These are phyloP conservation scores for Yasuhikotakia modesta DNA, from an alignment of 2,797 vertebrate species.

Conservation along the genomic window DNA sequence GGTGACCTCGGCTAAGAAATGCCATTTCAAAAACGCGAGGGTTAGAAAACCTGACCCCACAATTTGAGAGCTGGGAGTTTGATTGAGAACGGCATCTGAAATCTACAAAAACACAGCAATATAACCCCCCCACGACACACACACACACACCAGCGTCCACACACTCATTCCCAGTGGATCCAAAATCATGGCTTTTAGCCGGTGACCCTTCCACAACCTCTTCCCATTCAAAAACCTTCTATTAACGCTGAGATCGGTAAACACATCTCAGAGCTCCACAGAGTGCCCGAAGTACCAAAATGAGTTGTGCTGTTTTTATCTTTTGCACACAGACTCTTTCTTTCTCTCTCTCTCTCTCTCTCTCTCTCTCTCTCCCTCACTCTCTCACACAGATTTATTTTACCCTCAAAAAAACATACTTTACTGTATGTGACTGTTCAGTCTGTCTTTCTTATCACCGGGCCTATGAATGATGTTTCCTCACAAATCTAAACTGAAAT, in stretches of 20 bases:
- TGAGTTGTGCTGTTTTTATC: conserved; percentile 25
- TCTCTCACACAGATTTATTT: conserved; percentile 2
- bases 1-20: conserved; percentile 37
- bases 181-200: conserved; percentile 28
- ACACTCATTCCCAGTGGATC: conserved; percentile 1
- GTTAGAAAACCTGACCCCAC: conserved; percentile 36
- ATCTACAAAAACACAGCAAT: conserved; percentile 40
- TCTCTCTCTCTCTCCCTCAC: not conserved
- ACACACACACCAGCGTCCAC: not conserved
- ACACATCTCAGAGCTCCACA: conserved; percentile 23
- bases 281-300: conserved; percentile 12
- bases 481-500: conserved; percentile 33
- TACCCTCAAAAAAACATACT: conserved; percentile 28
- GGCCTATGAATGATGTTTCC: conserved; percentile 15
- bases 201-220: conserved; percentile 1
- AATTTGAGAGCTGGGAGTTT: conserved; percentile 3
- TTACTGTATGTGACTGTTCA: not conserved
- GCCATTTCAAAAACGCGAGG: conserved; percentile 33
- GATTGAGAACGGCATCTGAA: conserved; percentile 33
- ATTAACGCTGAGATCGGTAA: conserved; percentile 26
- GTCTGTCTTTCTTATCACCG: conserved; percentile 28
- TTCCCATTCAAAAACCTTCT: conserved; percentile 17
- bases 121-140: not conserved
- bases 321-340: conserved; percentile 2
- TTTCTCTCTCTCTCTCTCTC: not conserved